Evolutionary conservation across 2,888 invertebrate species (phyloP).

Genomic region (Psylliodes chrysocephalus): DNA sequence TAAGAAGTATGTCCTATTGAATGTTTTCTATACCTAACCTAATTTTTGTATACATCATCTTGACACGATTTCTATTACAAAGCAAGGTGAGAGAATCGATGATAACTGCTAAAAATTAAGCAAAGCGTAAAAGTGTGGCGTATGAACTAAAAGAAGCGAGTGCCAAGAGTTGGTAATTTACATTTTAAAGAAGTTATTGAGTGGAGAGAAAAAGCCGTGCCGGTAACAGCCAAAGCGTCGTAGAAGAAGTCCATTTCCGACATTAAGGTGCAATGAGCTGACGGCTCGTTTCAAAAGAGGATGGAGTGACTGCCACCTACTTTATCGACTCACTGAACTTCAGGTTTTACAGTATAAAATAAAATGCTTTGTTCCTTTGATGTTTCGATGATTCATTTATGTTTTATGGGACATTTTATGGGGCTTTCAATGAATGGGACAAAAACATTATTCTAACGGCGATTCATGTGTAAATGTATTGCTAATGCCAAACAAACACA

Average conservation of each 20-base stretch:
- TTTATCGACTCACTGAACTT: not conserved
- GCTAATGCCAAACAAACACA: too few species aligned
- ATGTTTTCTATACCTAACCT: too few species aligned
- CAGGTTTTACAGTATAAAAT: not conserved
- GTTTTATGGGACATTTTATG: too few species aligned
- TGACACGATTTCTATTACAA: not conserved
- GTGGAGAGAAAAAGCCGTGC: slow-evolving; percentile 33
- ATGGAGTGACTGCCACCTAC: not conserved
- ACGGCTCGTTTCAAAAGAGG: slow-evolving; percentile 12
- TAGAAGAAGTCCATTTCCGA: slow-evolving; percentile 12
- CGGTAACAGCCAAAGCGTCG: slow-evolving; percentile 6
- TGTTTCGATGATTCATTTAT: too few species aligned
- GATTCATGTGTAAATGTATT: too few species aligned
- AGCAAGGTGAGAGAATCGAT: not conserved
- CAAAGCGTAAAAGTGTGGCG: not conserved
- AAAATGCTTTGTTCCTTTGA: not conserved
- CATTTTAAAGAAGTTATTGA: slow-evolving; percentile 61
- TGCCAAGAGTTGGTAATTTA: slow-evolving; percentile 56
- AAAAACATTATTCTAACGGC: too few species aligned
- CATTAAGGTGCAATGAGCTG: slow-evolving; percentile 17
- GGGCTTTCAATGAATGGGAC: too few species aligned
- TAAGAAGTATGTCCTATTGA: too few species aligned
- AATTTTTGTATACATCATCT: too few species aligned
- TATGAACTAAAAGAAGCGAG: slow-evolving; percentile 49
- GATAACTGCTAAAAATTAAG: not conserved